Conservation (phyloP, 2,797 vertebrate genomes). For the Alca torda region DNA sequence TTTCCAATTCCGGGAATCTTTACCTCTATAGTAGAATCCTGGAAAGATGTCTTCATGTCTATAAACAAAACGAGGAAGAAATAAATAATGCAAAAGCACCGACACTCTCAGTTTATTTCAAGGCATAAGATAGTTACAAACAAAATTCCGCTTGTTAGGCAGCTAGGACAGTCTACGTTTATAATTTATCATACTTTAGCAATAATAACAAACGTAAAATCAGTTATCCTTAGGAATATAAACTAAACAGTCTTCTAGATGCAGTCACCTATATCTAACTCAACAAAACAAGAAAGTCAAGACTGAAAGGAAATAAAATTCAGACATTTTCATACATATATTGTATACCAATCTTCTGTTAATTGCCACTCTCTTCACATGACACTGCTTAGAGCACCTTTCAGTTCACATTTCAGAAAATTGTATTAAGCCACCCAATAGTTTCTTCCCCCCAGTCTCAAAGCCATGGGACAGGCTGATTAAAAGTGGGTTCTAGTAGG, state of each 20-base stretch:
- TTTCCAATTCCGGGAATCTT: not conserved
- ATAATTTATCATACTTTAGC: not conserved
- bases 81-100: not conserved
- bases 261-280: not conserved
- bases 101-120: not conserved
- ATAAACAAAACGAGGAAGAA: conserved; percentile 36
- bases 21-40: conserved; percentile 62
- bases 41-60: conserved; percentile 59
- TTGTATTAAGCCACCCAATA: not conserved
- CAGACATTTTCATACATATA: not conserved
- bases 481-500: not conserved
- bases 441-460: not conserved
- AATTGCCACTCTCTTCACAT: not conserved
- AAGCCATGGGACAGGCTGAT: not conserved
- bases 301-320: not conserved
- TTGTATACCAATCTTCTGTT: not conserved
- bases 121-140: not conserved
- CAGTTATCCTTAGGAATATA: not conserved
- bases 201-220: not conserved
- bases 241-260: not conserved
- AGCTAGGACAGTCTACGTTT: not conserved
- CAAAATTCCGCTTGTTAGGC: not conserved
- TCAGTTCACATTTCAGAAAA: not conserved
- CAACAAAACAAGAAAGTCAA: not conserved
- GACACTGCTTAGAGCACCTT: not conserved